Evolutionary conservation across 2,888 invertebrate species (phyloP), one percentile per base, ranked within the genome.

Genomic region (Omphaloscelis lunosa): DNA sequence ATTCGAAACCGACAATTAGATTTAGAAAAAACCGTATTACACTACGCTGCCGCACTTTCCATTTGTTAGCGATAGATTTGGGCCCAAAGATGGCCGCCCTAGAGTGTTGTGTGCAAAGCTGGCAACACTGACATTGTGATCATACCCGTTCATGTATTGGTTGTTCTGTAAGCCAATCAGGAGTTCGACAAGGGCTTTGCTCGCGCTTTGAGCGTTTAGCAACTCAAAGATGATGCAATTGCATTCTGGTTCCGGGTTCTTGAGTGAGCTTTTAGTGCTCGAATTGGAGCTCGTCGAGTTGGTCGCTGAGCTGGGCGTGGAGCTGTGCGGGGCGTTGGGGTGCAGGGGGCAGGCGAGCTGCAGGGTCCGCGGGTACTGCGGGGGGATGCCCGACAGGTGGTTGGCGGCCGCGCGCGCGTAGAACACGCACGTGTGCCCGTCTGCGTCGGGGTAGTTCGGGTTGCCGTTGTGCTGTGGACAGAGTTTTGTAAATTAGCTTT

Each of bases 391-490:
- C 0, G 96, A 93, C 5, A 97, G 93, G 83, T 97, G 97, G 89
- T 96, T 95, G 80, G 96, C 96, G n/a, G 97, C 97, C 0, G 96
- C 96, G 6, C 96, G 95, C 20, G 97, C 96, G 94, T 97, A 96
- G 93, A 97, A 96, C 76, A 97, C 95, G 91, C 97, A 97, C 3
- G 96, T 94, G 91, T 97, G 96, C 0, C 96, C 96, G 91, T 97
- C 97, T 8, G 93, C 93, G 91, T 99, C 99, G 67, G 99, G 97
- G 91, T 98, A 98, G 93, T 98, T 98, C 0, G 99, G 98, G 95
- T 99, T 99, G 83, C 99, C 99, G 93, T 99, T 99, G 95, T 99
- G 98, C 99, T 99, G 97, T 0, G 89, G 65, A 88, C 20, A 68
- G 0, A 65, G 27, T 72, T 1, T 34, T 34, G 0, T 12, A 29